Evolutionary conservation across 2,797 vertebrate species (phyloP), one percentile per base, ranked within the genome.

Genomic region (Fundulus diaphanus): DNA sequence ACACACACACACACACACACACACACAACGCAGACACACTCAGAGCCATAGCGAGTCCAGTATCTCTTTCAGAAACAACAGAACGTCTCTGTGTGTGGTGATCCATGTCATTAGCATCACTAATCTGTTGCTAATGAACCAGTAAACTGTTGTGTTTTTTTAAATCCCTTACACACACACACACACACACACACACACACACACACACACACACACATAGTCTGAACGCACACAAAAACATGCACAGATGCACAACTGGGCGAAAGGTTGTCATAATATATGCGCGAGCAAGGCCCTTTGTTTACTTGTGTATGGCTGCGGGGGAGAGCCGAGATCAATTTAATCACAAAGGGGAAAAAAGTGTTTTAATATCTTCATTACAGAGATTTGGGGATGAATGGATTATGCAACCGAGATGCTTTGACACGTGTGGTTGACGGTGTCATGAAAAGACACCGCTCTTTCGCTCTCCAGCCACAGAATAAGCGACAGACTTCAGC

Each of bases 71-170:
- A 90, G 87, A 88, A 88, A 87, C 87, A 93, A 90, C 89, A 84
- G 89, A 88, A 84, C 73, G 65, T 91, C 88, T 88, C 88, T 87
- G 83, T 90, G 91, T 91, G 92, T 90, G 92, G 86, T 89, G 91
- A 82, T 88, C 86, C 88, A 90, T 94, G 93, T 95, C 93, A 95
- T 95, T 96, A 95, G 88, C 94, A 95, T 95, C 88, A 92, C 88
- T 95, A 95, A 96, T 95, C 93, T 94, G 89, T 83, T 90, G 85
- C 90, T 93, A 95, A 95, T 95, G 92, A 95, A 94, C 89, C 91
- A 89, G 90, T 92, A 93, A 94, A 94, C 90, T 91, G 82, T 80
- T 91, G 76, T 70, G 82, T 90, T 91, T 92, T 56, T 70, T 90
- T 92, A 90, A 93, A 93, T 88, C 90, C 86, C 83, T 82, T 79